Evolutionary conservation across 2,113 vertebrate species (phyloP).

Genomic region (Pterocles orientalis): DNA sequence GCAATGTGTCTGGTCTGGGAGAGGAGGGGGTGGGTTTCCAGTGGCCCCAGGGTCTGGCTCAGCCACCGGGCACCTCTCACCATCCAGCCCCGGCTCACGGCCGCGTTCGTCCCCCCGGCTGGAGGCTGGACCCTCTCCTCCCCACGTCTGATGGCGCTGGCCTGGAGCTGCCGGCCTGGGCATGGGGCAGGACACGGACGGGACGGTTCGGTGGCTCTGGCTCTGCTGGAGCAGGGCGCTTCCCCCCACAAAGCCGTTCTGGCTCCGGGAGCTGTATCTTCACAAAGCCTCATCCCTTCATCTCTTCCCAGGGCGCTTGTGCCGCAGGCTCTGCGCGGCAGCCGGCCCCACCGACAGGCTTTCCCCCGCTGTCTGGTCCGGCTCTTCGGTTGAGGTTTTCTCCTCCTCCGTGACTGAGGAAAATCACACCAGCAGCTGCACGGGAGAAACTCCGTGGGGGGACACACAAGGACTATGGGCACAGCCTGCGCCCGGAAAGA

Average conservation of each 20-base stretch:
- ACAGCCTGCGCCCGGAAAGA: background rate
- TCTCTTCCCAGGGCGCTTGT: background rate
- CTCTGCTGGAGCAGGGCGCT: background rate
- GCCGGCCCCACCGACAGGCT: background rate
- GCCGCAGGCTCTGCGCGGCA: background rate
- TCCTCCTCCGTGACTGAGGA: background rate
- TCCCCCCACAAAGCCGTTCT: background rate
- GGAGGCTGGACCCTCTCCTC: background rate
- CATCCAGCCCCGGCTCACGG: accelerated
- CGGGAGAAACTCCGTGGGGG: background rate
- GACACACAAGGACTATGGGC: background rate
- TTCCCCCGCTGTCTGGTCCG: background rate
- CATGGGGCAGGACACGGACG: background rate
- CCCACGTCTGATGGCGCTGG: background rate
- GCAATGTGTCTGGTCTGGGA: accelerated
- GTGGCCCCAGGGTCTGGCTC: background rate
- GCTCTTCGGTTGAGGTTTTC: background rate
- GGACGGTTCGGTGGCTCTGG: background rate
- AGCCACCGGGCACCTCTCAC: accelerated
- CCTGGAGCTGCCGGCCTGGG: background rate
- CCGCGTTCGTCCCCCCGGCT: background rate
- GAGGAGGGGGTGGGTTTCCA: background rate
- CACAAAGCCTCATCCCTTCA: background rate
- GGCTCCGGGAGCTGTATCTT: background rate
- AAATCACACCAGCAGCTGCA: background rate